These are phyloP conservation scores for Hofmannophila pseudospretella DNA, from an alignment of 2,888 invertebrate species.

Conservation along the genomic window DNA sequence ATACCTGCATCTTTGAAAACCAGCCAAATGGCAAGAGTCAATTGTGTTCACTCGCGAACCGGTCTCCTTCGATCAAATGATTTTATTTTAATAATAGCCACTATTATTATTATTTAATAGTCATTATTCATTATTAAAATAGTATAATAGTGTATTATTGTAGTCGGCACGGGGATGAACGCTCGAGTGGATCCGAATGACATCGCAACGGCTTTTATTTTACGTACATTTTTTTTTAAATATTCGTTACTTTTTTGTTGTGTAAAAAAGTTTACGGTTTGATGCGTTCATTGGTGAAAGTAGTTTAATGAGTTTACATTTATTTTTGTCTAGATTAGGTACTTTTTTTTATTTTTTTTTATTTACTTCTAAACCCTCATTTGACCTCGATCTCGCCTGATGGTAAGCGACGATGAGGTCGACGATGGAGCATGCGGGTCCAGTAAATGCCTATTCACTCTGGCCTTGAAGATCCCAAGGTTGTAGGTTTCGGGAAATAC, in stretches of 20 bases:
- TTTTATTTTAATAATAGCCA: conserved; percentile 56
- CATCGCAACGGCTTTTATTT: conserved; percentile 50
- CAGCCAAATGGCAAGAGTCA: conserved; percentile 72
- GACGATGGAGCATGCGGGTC: no score
- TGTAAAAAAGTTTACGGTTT: conserved; percentile 11
- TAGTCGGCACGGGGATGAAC: conserved; percentile 62
- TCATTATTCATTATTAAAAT: no score
- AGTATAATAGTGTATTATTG: conserved; percentile 60
- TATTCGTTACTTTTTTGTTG: conserved; percentile 20
- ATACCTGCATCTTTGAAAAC: conserved; percentile 60
- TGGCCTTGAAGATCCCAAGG: no score
- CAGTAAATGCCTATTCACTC: no score
- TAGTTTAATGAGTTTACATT: neutral
- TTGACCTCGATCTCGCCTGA: no score
- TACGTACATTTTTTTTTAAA: conserved; percentile 21
- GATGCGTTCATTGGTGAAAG: conserved; percentile 1
- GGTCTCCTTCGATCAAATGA: conserved; percentile 45
- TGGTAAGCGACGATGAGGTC: no score
- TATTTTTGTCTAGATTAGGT: no score
- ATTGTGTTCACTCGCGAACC: conserved; percentile 60
- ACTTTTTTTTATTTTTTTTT: no score
- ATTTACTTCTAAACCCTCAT: no score
- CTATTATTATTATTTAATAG: conserved; percentile 69
- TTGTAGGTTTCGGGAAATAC: no score
- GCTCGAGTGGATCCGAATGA: conserved; percentile 67